These are phyloP conservation scores for Drosophila burlai DNA, from an alignment of 1,140 invertebrate genomes.

Conservation along the genomic window DNA sequence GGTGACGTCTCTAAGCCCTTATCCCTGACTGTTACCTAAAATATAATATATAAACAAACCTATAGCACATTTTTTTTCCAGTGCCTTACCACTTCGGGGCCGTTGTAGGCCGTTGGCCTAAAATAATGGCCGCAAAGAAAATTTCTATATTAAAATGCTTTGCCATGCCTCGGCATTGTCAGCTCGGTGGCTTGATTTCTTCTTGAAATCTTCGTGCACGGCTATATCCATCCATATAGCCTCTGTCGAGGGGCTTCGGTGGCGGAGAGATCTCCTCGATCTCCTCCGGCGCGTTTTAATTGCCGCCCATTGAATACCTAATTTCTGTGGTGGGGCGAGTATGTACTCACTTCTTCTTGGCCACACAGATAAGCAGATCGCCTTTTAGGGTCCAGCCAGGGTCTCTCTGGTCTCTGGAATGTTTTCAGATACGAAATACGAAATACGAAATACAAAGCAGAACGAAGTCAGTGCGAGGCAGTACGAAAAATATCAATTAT, in stretches of 20 bases:
- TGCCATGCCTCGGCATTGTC: slow-evolving; percentile 68
- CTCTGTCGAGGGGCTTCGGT: background rate
- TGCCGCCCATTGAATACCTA: slow-evolving; percentile 53
- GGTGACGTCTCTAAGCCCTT: background rate
- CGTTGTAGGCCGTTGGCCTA: slow-evolving; percentile 82
- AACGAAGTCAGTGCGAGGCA: background rate
- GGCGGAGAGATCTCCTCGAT: slow-evolving; percentile 45
- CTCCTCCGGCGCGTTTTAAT: slow-evolving; percentile 46
- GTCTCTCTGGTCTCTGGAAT: background rate
- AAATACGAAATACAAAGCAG: background rate
- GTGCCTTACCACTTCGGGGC: slow-evolving; percentile 47
- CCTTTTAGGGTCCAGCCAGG: slow-evolving; percentile 35
- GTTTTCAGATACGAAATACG: slow-evolving; percentile 19
- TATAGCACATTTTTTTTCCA: background rate
- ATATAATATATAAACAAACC: background rate
- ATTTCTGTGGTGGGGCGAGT: slow-evolving; percentile 15
- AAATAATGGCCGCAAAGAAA: slow-evolving; percentile 77
- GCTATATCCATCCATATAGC: slow-evolving; percentile 17
- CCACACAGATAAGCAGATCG: slow-evolving; percentile 35
- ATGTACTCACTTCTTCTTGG: slow-evolving; percentile 5
- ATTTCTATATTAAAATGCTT: slow-evolving; percentile 83
- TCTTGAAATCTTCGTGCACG: slow-evolving; percentile 51
- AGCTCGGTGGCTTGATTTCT: slow-evolving; percentile 45
- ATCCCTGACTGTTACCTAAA: background rate
- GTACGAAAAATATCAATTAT: slow-evolving; percentile 11